Conservation (phyloP, 1,140 invertebrate species). For the Telenomus remus region DNA sequence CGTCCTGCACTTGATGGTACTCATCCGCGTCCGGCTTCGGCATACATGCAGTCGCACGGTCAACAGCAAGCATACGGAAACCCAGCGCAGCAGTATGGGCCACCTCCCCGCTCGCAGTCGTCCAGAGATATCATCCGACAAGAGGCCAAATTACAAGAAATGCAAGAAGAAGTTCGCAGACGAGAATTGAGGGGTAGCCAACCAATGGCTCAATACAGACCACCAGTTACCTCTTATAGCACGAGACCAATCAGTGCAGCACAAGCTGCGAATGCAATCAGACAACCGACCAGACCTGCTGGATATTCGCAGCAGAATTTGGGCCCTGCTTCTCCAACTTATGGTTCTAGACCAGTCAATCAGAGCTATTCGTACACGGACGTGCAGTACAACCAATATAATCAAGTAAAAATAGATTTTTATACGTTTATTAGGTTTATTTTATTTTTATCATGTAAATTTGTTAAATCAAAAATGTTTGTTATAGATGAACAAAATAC, state of each 20-base stretch:
- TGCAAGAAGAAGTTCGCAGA: constrained; percentile 87
- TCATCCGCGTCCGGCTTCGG: constrained; percentile 76
- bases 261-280: constrained; percentile 63
- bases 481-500: constrained; percentile 51
- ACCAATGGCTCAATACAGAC: constrained; percentile 67
- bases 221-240: constrained; percentile 64
- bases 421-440: too few species aligned
- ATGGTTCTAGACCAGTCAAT: constrained; percentile 54
- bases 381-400: constrained; percentile 61
- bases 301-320: constrained; percentile 66
- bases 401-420: constrained; percentile 27
- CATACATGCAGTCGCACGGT: constrained; percentile 73
- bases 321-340: constrained; percentile 64
- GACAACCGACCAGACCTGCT: constrained; percentile 59
- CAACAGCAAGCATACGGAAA: constrained; percentile 63
- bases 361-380: constrained; percentile 66
- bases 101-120: constrained; percentile 74
- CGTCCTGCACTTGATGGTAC: constrained; percentile 62
- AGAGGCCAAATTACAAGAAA: constrained; percentile 87
- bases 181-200: constrained; percentile 79
- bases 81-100: constrained; percentile 65
- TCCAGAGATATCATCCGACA: constrained; percentile 80
- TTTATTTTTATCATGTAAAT: not conserved
- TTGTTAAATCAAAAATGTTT: not conserved
- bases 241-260: constrained; percentile 62